These are phyloP conservation scores for Chorisops tibialis DNA, from an alignment of 2,888 invertebrate genomes.

Conservation along the genomic window DNA sequence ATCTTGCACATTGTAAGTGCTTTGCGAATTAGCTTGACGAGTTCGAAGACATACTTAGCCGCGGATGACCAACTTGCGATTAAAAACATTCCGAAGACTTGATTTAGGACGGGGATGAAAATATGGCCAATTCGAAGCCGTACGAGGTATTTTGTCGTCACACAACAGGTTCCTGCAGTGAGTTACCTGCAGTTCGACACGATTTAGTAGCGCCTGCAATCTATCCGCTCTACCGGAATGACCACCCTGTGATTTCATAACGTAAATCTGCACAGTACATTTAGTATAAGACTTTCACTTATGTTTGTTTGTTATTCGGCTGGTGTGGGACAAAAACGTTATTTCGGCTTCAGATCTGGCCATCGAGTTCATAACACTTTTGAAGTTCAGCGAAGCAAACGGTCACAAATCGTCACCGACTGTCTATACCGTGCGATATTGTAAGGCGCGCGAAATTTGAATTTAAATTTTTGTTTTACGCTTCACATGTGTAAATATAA, in stretches of 20 bases:
- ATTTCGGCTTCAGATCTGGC: neutral
- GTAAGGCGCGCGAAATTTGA: slow-evolving; percentile 5
- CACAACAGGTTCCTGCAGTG: too few species aligned
- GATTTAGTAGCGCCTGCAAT: neutral
- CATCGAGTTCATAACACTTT: neutral
- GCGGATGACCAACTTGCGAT: slow-evolving; percentile 13
- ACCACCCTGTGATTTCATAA: slow-evolving; percentile 28
- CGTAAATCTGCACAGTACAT: slow-evolving; percentile 10
- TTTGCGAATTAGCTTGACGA: neutral
- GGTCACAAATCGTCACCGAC: too few species aligned
- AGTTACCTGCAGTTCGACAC: neutral
- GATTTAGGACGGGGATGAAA: too few species aligned
- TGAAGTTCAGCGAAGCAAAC: neutral
- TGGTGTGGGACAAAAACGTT: slow-evolving; percentile 4
- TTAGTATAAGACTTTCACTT: slow-evolving; percentile 29
- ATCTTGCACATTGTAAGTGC: too few species aligned
- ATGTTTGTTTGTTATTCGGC: slow-evolving; percentile 15
- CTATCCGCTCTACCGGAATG: neutral
- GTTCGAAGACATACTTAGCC: slow-evolving; percentile 10
- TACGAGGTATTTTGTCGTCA: too few species aligned
- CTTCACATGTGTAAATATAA: neutral
- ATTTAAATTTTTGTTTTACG: neutral
- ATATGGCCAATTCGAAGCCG: too few species aligned
- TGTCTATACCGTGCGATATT: neutral
- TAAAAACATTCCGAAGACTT: neutral